These are phyloP conservation scores for Brachynemurus nebulosus DNA, from an alignment of 2,888 invertebrate species.

Conservation along the genomic window DNA sequence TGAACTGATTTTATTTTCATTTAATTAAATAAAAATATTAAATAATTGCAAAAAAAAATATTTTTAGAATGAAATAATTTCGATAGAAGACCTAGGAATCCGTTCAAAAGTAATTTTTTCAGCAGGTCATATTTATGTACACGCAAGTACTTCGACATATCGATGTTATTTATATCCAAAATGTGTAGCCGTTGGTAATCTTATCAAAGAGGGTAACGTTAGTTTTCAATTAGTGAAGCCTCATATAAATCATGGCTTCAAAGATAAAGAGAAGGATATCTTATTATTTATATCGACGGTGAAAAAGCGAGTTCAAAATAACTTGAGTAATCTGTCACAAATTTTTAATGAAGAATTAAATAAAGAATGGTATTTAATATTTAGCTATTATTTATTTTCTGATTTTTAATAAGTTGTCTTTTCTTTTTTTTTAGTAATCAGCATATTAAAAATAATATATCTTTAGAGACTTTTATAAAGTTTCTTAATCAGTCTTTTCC, in stretches of 20 bases:
- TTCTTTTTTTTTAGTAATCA: background rate
- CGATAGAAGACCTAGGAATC: slow-evolving; percentile 6
- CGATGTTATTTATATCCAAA: slow-evolving; percentile 6
- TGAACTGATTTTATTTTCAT: background rate
- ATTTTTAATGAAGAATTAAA: slow-evolving; percentile 2
- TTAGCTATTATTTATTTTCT: background rate
- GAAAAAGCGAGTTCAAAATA: background rate
- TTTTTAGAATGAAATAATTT: background rate
- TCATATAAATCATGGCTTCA: slow-evolving; percentile 6
- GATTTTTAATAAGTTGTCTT: background rate
- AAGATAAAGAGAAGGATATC: background rate
- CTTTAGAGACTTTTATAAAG: background rate
- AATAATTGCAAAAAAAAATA: background rate
- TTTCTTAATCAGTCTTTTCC: too few relatives aligned
- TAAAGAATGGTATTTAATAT: background rate
- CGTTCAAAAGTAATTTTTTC: slow-evolving; percentile 1
- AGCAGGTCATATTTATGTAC: slow-evolving; percentile 4
- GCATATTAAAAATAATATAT: background rate
- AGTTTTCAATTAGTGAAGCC: background rate
- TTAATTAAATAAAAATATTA: background rate
- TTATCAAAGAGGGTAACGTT: background rate
- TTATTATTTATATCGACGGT: background rate
- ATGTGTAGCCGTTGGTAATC: slow-evolving; percentile 1
- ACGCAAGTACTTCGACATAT: background rate
- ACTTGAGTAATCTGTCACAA: background rate